Evolutionary conservation across 2,797 vertebrate species (phyloP).

Genomic region (Peromyscus eremicus): DNA sequence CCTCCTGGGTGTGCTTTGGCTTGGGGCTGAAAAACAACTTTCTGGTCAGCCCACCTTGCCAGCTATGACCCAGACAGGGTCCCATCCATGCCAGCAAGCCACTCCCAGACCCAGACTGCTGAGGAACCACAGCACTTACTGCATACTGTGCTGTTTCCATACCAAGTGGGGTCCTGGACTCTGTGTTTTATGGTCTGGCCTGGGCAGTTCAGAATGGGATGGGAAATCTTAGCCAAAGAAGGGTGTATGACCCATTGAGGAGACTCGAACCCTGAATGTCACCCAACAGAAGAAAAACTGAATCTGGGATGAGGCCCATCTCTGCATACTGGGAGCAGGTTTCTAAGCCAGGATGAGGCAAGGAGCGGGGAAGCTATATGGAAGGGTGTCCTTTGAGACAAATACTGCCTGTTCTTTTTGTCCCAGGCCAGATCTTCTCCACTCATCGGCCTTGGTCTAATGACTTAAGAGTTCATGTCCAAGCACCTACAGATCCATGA

Average conservation of each 20-base stretch:
- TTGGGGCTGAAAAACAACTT: not conserved
- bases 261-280: too few species aligned
- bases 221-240: not conserved
- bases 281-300: not conserved
- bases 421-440: too few species aligned
- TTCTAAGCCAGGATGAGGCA: not conserved
- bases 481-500: rapidly evolving
- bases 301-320: not conserved
- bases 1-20: not conserved
- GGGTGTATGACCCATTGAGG: not conserved
- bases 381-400: too few species aligned
- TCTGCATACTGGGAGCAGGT: not conserved
- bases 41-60: not conserved
- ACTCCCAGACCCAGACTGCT: not conserved
- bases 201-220: not conserved
- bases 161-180: not conserved
- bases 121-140: too few species aligned
- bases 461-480: not conserved
- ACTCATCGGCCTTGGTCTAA: not conserved
- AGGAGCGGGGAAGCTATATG: rapidly evolving
- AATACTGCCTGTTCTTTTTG: not conserved
- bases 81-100: not conserved
- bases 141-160: not conserved
- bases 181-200: not conserved
- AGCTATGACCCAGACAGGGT: not conserved